Conservation (phyloP, 2,888 invertebrate species). For the Drosophila mayaguana region DNA sequence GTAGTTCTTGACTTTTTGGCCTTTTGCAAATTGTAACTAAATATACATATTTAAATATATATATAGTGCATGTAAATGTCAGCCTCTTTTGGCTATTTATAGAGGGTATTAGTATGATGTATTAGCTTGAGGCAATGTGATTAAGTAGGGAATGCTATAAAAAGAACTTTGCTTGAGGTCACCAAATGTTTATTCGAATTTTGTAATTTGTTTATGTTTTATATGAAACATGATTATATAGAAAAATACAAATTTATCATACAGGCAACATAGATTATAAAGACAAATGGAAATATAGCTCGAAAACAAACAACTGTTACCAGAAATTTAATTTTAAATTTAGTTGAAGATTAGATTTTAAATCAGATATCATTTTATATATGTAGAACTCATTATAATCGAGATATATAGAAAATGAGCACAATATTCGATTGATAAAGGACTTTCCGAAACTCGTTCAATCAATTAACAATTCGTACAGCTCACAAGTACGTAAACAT, state of each 20-base stretch:
- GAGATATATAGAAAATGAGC: no score
- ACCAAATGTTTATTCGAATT: not conserved
- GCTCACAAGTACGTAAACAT: not conserved
- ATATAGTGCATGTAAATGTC: not conserved
- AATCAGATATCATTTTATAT: no score
- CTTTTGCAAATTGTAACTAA: not conserved
- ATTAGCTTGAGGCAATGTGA: not conserved
- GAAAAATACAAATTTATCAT: not conserved
- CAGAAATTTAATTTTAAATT: not conserved
- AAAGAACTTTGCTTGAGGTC: constrained; percentile 1
- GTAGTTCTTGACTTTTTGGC: not conserved
- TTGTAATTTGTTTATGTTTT: not conserved
- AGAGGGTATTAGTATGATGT: not conserved
- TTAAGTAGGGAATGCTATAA: constrained; percentile 1
- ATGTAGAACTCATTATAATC: no score
- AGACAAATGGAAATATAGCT: not conserved
- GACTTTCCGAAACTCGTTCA: not conserved
- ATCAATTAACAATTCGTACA: not conserved
- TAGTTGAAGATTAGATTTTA: not conserved
- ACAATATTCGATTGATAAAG: not conserved
- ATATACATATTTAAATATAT: not conserved
- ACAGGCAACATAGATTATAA: not conserved
- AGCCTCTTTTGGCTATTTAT: not conserved
- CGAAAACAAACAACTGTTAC: not conserved
- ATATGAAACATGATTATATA: not conserved